phyloP scores from a whole-genome alignment of 2,113 vertebrate species.

The Microcebus lehilahytsara region DNA sequence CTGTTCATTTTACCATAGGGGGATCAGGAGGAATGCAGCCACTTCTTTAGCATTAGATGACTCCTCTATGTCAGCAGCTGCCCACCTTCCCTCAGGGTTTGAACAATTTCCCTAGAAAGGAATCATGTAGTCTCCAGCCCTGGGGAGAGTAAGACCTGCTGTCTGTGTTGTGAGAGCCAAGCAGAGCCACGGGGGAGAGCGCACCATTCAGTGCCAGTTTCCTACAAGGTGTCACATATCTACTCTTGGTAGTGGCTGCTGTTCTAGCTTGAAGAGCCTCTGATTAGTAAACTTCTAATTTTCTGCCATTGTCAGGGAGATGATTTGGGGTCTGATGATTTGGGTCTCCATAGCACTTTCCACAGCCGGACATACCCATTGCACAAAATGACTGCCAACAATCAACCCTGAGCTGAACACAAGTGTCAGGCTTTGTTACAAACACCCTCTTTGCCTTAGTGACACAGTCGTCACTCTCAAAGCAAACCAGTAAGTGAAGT shows the following conservation, averaged over 20 bases:
- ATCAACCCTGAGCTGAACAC: neutral
- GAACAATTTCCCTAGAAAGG: neutral
- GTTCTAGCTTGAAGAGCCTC: neutral
- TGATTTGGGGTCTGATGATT: neutral
- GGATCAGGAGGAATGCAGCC: neutral
- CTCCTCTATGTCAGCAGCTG: no score
- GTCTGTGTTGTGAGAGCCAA: neutral
- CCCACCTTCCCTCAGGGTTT: neutral
- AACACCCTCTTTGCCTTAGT: neutral
- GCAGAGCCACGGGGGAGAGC: neutral
- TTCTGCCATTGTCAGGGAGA: no score
- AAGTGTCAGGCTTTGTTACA: neutral
- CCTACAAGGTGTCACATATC: neutral
- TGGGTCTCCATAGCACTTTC: neutral
- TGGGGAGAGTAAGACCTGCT: neutral
- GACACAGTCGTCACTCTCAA: neutral
- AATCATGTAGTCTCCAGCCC: neutral
- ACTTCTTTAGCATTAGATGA: neutral
- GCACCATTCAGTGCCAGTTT: neutral
- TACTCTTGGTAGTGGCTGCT: neutral
- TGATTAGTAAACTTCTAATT: neutral
- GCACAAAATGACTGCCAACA: fast-evolving
- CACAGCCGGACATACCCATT: fast-evolving
- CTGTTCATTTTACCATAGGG: neutral
- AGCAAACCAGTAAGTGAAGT: neutral